These are phyloP conservation scores for Ptychochromis oligacanthus DNA, from an alignment of 2,113 vertebrate species.

Conservation along the genomic window DNA sequence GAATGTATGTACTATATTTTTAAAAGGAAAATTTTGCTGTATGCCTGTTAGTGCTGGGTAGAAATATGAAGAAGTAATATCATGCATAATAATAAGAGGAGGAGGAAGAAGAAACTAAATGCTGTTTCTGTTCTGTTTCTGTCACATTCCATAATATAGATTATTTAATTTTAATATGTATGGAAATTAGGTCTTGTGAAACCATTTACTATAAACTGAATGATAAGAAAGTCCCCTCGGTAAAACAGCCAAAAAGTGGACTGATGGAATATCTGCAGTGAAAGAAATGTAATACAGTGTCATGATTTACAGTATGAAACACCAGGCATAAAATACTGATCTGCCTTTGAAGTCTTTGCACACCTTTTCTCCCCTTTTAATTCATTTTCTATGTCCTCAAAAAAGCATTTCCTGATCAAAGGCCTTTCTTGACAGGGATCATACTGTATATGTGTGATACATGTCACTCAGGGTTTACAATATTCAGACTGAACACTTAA, in stretches of 20 bases:
- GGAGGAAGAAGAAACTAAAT: not conserved
- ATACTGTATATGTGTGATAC: not conserved
- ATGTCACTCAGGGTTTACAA: not conserved
- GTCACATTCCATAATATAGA: not conserved
- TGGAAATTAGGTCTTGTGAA: not conserved
- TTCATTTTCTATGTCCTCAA: not conserved
- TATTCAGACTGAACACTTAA: not conserved
- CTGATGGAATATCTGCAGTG: not conserved
- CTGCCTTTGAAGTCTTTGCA: not conserved
- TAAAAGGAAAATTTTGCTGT: not conserved
- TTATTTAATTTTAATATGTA: not conserved
- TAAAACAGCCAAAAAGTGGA: not conserved
- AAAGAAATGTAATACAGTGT: not conserved
- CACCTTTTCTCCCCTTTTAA: no score
- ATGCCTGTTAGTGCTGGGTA: not conserved
- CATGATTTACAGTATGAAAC: not conserved
- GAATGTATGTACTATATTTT: not conserved
- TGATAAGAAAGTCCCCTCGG: not conserved
- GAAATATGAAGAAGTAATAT: not conserved
- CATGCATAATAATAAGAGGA: not conserved
- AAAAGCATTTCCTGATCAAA: not conserved
- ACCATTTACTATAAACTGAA: not conserved
- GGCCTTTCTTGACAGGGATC: not conserved
- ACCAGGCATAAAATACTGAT: not conserved
- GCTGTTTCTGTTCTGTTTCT: not conserved